phyloP scores from a whole-genome alignment of 2,888 invertebrate genomes.

The Habrosyne pyritoides region DNA sequence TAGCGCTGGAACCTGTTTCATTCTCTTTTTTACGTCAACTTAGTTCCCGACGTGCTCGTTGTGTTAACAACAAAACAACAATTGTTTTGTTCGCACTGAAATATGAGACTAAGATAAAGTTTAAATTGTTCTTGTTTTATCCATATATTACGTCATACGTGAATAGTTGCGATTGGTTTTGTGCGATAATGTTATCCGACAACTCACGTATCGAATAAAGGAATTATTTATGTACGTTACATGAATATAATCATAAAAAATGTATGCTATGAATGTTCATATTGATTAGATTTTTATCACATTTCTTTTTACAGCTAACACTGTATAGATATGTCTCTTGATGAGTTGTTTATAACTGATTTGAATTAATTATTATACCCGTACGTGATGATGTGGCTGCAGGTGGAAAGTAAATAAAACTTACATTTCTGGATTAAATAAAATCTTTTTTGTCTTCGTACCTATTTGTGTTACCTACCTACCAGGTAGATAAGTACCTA shows the following conservation, averaged over 20 bases:
- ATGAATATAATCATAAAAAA: background rate
- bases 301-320: too few species aligned
- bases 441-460: too few species aligned
- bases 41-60: conserved; percentile 27
- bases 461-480: too few species aligned
- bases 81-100: conserved; percentile 24
- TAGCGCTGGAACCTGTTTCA: conserved; percentile 13
- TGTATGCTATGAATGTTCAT: background rate
- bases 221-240: background rate
- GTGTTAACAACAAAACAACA: conserved; percentile 30
- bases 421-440: too few species aligned
- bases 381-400: too few species aligned
- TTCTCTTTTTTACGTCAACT: conserved; percentile 24
- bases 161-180: background rate
- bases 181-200: conserved; percentile 15
- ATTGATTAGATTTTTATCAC: background rate
- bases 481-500: too few species aligned
- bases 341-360: too few species aligned
- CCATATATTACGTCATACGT: conserved; percentile 23
- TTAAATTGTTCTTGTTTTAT: conserved; percentile 43
- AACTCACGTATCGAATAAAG: conserved; percentile 29
- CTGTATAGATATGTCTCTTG: too few species aligned
- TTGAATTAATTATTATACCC: too few species aligned
- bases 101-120: conserved; percentile 38
- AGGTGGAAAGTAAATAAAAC: too few species aligned